A percentile compares a stretch with the other conserved stretches of the same genome.
These are phyloP conservation scores for Osmerus eperlanus DNA, from an alignment of 2,113 vertebrate genomes.

Conservation along the genomic window DNA sequence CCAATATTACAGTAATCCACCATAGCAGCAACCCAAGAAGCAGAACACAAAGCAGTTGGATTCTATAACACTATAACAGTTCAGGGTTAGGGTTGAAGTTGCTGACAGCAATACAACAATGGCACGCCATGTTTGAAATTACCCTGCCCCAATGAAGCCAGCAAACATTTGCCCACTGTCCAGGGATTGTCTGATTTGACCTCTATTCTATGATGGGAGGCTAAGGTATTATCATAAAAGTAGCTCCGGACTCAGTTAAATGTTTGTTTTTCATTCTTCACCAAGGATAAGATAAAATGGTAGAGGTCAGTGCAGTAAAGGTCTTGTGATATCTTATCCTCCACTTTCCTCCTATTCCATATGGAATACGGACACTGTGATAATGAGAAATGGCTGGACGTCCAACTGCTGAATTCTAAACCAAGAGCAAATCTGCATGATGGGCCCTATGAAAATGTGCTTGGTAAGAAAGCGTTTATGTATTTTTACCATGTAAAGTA, in stretches of 20 bases:
- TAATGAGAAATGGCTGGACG: slow-evolving; percentile 41
- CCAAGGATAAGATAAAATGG: slow-evolving; percentile 4
- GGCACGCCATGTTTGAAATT: too few relatives aligned
- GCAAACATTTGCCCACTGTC: background rate
- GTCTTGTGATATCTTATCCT: slow-evolving; percentile 31
- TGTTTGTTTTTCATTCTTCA: slow-evolving; percentile 8
- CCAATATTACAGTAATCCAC: too few relatives aligned
- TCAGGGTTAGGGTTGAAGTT: too few relatives aligned
- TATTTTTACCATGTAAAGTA: slow-evolving; percentile 69
- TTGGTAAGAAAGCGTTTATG: slow-evolving; percentile 66
- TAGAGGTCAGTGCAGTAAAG: slow-evolving; percentile 14
- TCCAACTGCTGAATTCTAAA: slow-evolving; percentile 24
- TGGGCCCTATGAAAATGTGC: slow-evolving; percentile 38
- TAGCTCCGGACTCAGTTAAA: background rate
- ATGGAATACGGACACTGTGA: slow-evolving; percentile 27
- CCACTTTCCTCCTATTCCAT: slow-evolving; percentile 21
- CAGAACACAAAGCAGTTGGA: too few relatives aligned
- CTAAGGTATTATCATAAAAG: background rate
- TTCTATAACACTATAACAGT: too few relatives aligned
- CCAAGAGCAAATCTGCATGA: slow-evolving; percentile 4
- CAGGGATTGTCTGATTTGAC: background rate
- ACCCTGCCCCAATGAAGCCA: background rate
- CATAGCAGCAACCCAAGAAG: too few relatives aligned
- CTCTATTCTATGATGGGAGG: background rate
- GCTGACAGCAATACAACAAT: too few relatives aligned